These are phyloP conservation scores for Drosophila subsilvestris DNA, from an alignment of 2,888 invertebrate species.

Conservation along the genomic window DNA sequence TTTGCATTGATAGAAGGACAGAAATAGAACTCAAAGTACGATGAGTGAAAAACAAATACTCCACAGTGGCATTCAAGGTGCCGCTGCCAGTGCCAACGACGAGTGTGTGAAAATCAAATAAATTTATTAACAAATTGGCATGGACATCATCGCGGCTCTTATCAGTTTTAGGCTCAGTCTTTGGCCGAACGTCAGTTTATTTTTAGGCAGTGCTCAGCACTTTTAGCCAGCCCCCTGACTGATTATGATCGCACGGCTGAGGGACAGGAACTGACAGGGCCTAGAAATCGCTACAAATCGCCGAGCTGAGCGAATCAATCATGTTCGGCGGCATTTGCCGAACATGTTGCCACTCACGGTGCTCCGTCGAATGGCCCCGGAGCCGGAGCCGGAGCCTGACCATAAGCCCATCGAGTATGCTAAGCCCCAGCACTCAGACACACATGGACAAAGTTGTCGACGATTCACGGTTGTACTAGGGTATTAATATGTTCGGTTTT, in stretches of 20 bases:
- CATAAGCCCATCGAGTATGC: conserved; percentile 33
- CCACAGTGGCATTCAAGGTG: conserved; percentile 26
- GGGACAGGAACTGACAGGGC: conserved; percentile 4
- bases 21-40: conserved; percentile 4
- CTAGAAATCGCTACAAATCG: conserved; percentile 35
- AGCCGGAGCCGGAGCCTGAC: conserved; percentile 12
- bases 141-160: conserved; percentile 52
- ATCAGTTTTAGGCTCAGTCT: conserved; percentile 45
- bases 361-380: background rate
- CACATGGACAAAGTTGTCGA: conserved; percentile 29
- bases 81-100: background rate
- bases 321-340: conserved; percentile 38
- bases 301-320: conserved; percentile 64
- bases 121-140: conserved; percentile 63
- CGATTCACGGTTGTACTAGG: conserved; percentile 4
- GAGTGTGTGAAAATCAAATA: conserved; percentile 39
- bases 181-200: conserved; percentile 53
- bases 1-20: conserved; percentile 49
- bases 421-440: conserved; percentile 50
- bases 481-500: conserved; percentile 13
- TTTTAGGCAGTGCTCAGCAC: conserved; percentile 57
- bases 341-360: conserved; percentile 24
- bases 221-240: conserved; percentile 45
- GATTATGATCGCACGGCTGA: conserved; percentile 58
- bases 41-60: conserved; percentile 7